Evolutionary conservation across 2,888 invertebrate genomes (phyloP), one percentile per base, ranked within the genome.

Genomic region (Caenorhabditis sp.): DNA sequence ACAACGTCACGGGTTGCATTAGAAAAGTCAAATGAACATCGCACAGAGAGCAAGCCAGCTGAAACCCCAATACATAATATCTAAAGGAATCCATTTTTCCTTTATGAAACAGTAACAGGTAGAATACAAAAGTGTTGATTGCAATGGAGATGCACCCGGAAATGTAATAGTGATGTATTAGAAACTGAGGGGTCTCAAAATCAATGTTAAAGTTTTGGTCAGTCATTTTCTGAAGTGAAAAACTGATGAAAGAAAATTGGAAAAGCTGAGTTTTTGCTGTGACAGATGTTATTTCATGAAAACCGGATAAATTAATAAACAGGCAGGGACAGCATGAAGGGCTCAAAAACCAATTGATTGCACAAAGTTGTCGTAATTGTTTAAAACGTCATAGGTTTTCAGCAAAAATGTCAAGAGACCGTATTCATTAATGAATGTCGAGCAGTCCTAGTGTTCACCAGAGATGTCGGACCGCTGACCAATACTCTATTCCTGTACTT

Each of bases 1-100:
- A 79, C 8, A 79, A 47, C 5, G 63, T 28, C 16, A 70, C 35
- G 0, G 70, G 77, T 31, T 79, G 77, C 77, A 79, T 79, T 8
- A 56, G 31, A 41, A 69, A 79, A 1, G 70, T 14, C 5, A 70
- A 14, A 19, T 79, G 70, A 10, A 79, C 35, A 54, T 79, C 77
- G 1, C 16, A 8, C 3, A 79, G 19, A 19, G 56, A 38, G 28
- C 77, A 70, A 1, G 63, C 24, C 0, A 70, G 16, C 70, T 79
- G 54, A 8, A 77, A 66, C 2, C 24, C 54, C 24, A 54, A 19
- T 14, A 38, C 2, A 41, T 38, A 35, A 16, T 51, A 54, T 35
- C 22, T 31, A 10, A 51, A 26, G 3, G 28, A 35, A 28, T 44
- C 26, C 31, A 54, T 47, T 47, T 44, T 28, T 26, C 26, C 26